Conservation (phyloP, 1,140 invertebrate species). For the Grapholita molesta region DNA sequence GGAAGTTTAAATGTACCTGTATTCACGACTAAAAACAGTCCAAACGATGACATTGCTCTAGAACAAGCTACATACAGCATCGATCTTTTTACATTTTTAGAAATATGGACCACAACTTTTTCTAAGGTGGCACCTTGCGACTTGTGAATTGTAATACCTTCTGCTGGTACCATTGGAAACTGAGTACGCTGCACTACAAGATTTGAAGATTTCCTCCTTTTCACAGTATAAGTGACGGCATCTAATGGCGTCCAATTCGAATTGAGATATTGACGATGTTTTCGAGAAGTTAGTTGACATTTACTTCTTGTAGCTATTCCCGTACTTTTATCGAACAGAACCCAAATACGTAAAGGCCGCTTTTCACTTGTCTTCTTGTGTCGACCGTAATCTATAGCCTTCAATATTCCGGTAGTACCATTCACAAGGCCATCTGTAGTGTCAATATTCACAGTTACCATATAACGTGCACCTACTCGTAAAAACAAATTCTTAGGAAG, state of each 20-base stretch:
- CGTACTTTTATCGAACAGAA: background rate
- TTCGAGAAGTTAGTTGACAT: too few relatives aligned
- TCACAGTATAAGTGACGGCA: background rate
- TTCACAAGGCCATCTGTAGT: constrained; percentile 6
- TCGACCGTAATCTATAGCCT: background rate
- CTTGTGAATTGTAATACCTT: constrained; percentile 18
- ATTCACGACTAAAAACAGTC: background rate
- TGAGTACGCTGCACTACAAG: background rate
- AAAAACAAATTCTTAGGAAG: background rate
- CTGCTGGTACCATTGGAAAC: background rate
- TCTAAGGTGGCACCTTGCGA: constrained; percentile 15
- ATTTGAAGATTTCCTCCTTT: background rate
- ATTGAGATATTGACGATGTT: too few relatives aligned
- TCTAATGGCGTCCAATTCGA: background rate
- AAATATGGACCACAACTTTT: constrained; percentile 19
- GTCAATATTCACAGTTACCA: constrained; percentile 11
- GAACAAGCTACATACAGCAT: constrained; percentile 15
- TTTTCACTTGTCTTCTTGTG: background rate
- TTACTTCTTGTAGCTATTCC: background rate
- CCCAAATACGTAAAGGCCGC: background rate
- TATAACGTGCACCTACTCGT: background rate
- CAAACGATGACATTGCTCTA: constrained; percentile 7
- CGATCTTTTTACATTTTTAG: background rate
- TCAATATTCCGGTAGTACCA: constrained; percentile 2
- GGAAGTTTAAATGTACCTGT: background rate